These are phyloP conservation scores for Phaonia tiefii DNA, from an alignment of 2,888 invertebrate species.

Conservation along the genomic window DNA sequence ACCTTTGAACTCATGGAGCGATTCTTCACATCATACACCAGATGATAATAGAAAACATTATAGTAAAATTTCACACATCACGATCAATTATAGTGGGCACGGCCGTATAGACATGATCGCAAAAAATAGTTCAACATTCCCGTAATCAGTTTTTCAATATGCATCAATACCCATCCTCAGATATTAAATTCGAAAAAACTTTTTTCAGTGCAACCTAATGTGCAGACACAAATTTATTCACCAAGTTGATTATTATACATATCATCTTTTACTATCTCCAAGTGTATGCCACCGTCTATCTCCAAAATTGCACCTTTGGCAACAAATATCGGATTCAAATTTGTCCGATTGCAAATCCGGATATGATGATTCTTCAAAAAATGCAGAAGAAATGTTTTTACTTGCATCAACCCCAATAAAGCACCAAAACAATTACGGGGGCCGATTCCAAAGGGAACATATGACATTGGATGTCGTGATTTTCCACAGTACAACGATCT, in stretches of 20 bases:
- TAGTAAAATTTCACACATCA: too few species aligned
- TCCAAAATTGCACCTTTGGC: slow-evolving; percentile 72
- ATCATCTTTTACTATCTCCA: slow-evolving; percentile 45
- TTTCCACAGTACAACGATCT: slow-evolving; percentile 76
- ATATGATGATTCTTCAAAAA: slow-evolving; percentile 75
- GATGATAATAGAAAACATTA: too few species aligned
- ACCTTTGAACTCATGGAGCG: too few species aligned
- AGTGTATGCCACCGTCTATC: slow-evolving; percentile 48
- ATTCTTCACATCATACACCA: too few species aligned
- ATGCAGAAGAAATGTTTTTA: slow-evolving; percentile 74
- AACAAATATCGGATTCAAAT: slow-evolving; percentile 70
- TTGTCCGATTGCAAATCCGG: slow-evolving; percentile 68
- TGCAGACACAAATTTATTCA: too few species aligned
- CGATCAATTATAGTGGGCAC: too few species aligned
- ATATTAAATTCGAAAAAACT: too few species aligned
- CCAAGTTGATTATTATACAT: background rate
- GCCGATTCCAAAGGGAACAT: slow-evolving; percentile 76
- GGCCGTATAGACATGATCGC: too few species aligned
- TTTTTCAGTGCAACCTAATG: too few species aligned
- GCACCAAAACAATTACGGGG: slow-evolving; percentile 72
- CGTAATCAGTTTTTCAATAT: too few species aligned
- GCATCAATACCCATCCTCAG: too few species aligned
- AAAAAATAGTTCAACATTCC: too few species aligned
- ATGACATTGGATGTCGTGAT: slow-evolving; percentile 69
- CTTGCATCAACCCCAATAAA: background rate